Conservation (phyloP, 2,888 invertebrate species). For the Drosophila robusta region DNA sequence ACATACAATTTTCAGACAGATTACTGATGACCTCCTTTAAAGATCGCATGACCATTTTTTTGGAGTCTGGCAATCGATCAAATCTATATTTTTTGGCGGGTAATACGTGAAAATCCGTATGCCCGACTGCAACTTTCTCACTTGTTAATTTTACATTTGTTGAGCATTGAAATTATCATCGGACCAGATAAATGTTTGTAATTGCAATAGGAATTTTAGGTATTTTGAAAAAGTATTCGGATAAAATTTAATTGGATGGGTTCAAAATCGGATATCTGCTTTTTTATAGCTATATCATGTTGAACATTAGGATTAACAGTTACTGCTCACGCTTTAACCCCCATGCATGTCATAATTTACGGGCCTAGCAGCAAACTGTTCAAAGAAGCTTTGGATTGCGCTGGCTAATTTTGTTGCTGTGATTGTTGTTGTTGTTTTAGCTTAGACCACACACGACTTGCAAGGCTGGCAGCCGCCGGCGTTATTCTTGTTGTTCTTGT, state of each 20-base stretch:
- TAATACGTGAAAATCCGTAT: too few species aligned
- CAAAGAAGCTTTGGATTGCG: conserved; percentile 34
- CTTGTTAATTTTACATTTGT: too few species aligned
- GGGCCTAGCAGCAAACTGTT: conserved; percentile 30
- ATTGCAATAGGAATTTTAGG: too few species aligned
- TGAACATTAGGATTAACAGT: conserved; percentile 3
- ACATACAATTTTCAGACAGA: too few species aligned
- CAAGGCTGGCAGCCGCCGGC: conserved; percentile 50
- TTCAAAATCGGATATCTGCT: not conserved
- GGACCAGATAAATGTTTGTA: too few species aligned
- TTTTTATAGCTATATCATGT: not conserved
- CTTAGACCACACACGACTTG: conserved; percentile 60
- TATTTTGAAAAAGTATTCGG: too few species aligned
- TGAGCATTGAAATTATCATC: too few species aligned
- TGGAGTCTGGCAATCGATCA: too few species aligned
- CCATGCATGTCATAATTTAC: conserved; percentile 6
- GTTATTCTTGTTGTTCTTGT: conserved; percentile 47
- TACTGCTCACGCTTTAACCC: conserved; percentile 10
- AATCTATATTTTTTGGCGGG: too few species aligned
- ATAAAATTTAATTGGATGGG: not conserved
- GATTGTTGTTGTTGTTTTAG: conserved; percentile 29
- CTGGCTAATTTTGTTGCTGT: conserved; percentile 35
- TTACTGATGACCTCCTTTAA: too few species aligned
- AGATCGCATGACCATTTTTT: too few species aligned
- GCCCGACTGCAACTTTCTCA: too few species aligned